Base-by-base conservation (phyloP, 1,140 invertebrate genomes). In the Papilio aristodemus region DNA sequence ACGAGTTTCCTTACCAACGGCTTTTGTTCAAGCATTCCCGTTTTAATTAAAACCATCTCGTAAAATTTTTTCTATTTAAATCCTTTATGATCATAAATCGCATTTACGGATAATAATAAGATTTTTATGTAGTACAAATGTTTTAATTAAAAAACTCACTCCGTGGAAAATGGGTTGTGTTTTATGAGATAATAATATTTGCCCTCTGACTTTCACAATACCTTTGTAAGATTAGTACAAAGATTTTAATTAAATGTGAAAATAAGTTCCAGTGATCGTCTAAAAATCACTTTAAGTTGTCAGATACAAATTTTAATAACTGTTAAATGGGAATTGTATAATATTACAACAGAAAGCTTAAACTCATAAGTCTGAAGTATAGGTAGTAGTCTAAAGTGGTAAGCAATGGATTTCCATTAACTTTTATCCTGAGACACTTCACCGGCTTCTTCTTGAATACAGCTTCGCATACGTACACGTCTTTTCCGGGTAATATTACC, bases 1-100 rank as follows among this genome's bases (percentile, higher is more conserved):
- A 54, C 46, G 46, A 54, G 19, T 54, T 54, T 54, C 22, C 46
- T 54, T 54, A 54, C 9, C 19, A 54, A 54, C 46, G 19, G 46
- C 46, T 54, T 54, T 54, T 54, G 46, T 54, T 54, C 19, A 25
- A 54, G 22, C 46, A 54, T 54, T 54, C 19, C 19, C 46, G 10
- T 54, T 54, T 54, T 54, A 54, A 54, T 54, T 54, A 54, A 54
- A 54, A 22, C 46, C 46, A 54, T 25, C 46, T 54, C 46, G 46
- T 22, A 54, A 54, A 22, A 54, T 54, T 54, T 25, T 54, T 54
- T 54, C 22, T 54, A 50, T 50, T 54, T 54, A 11, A 54, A 54
- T 54, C 46, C 19, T 54, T 54, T 54, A 54, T 25, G 46, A 4
- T 54, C 19, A 54, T 54, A 22, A 54, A 54, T 54, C 19, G 10